Conservation (phyloP, 2,113 vertebrate species). For the Upupa epops region DNA sequence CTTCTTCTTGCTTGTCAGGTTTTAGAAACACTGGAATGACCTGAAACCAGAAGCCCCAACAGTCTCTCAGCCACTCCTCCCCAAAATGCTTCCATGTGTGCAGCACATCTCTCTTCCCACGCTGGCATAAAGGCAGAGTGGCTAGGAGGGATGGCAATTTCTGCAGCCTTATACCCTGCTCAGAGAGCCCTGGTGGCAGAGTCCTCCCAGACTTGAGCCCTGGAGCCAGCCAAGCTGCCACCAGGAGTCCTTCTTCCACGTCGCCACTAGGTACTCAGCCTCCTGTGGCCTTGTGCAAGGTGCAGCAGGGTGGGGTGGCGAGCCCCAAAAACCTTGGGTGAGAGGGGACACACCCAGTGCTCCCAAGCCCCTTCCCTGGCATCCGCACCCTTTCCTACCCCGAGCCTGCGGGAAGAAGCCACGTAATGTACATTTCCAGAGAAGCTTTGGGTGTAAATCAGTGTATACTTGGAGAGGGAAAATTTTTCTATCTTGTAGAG, state of each 20-base stretch:
- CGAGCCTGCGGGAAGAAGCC: constrained; percentile 50
- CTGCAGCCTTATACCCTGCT: not conserved
- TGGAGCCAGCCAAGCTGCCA: not conserved
- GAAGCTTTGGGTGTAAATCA: constrained; percentile 80
- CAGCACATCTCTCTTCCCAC: not conserved
- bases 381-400: not conserved
- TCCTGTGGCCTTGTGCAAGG: not conserved
- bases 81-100: not conserved
- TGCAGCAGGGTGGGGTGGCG: not conserved
- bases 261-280: not conserved
- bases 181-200: not conserved
- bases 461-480: constrained; percentile 79
- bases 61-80: not conserved
- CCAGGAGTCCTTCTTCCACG: not conserved
- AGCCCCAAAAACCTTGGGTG: not conserved
- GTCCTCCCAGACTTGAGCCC: not conserved
- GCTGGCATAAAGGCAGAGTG: not conserved
- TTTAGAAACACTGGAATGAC: not conserved
- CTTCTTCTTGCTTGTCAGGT: not conserved
- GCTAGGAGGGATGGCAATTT: not conserved
- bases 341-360: not conserved
- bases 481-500: constrained; percentile 86
- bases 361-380: not conserved
- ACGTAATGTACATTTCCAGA: constrained; percentile 77
- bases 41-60: not conserved